These are phyloP conservation scores for Dryobates pubescens DNA, from an alignment of 2,797 vertebrate species.

Conservation along the genomic window DNA sequence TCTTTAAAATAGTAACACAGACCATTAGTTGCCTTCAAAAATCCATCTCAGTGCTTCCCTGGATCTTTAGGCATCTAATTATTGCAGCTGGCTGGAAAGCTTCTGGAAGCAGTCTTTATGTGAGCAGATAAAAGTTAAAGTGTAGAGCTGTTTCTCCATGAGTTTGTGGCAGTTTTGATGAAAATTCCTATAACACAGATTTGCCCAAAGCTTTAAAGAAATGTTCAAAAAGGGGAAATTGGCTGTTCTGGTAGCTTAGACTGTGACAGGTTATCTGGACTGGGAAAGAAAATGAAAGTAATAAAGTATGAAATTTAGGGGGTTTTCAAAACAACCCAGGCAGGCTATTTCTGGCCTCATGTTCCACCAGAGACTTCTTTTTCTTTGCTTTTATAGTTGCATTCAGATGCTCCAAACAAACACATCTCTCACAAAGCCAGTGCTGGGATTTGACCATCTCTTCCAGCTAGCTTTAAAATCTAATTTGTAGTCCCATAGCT, in stretches of 20 bases:
- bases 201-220: neutral
- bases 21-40: neutral
- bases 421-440: neutral
- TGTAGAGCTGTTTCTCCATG: neutral
- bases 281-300: neutral
- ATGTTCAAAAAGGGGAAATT: neutral
- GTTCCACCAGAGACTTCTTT: neutral
- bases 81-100: neutral
- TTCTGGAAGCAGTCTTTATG: neutral
- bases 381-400: neutral
- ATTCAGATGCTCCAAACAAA: neutral
- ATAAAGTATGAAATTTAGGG: neutral
- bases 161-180: neutral
- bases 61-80: neutral
- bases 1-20: conserved; percentile 6
- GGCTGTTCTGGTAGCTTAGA: neutral
- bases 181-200: neutral
- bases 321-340: neutral
- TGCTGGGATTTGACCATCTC: neutral
- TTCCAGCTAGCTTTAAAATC: neutral
- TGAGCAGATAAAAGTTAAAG: neutral
- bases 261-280: neutral
- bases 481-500: neutral
- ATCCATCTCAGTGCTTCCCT: neutral
- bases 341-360: neutral